phyloP scores from a whole-genome alignment of 2,888 invertebrate genomes.

The Zaprionus obscuricornis region DNA sequence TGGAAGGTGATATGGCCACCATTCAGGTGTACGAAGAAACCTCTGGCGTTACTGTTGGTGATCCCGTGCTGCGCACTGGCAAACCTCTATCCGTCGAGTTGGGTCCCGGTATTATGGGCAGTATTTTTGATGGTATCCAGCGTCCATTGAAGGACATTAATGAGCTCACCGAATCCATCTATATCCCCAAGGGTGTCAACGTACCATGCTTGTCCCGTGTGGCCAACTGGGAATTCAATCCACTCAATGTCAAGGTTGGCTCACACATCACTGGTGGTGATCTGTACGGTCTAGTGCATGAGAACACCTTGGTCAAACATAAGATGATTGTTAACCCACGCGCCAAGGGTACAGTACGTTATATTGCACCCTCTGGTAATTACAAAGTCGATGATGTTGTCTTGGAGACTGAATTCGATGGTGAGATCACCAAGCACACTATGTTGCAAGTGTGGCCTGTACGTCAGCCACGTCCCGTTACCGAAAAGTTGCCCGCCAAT shows the following conservation, averaged over 20 bases:
- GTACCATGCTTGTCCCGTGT: slow-evolving; percentile 94
- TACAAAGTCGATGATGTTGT: slow-evolving; percentile 98
- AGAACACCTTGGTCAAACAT: slow-evolving; percentile 99
- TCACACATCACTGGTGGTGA: slow-evolving; percentile 99
- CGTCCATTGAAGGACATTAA: slow-evolving; percentile 98
- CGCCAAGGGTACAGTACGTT: slow-evolving; percentile 98
- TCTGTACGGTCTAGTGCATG: slow-evolving; percentile 97
- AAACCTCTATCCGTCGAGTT: slow-evolving; percentile 99
- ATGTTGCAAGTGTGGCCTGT: slow-evolving; percentile 99
- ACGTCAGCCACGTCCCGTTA: slow-evolving; percentile 97
- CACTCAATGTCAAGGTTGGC: slow-evolving; percentile 93
- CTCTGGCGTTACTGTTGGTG: slow-evolving; percentile 99
- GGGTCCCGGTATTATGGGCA: slow-evolving; percentile 99
- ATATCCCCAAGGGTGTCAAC: slow-evolving; percentile 99
- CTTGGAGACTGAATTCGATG: slow-evolving; percentile 99
- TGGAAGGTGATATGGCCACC: slow-evolving; percentile 99
- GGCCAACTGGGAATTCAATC: slow-evolving; percentile 95
- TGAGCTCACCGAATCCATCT: slow-evolving; percentile 97
- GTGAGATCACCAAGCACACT: slow-evolving; percentile 93
- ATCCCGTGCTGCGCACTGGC: slow-evolving; percentile 98
- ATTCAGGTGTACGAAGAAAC: slow-evolving; percentile 99
- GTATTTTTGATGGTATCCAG: slow-evolving; percentile 99
- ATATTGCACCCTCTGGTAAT: slow-evolving; percentile 95
- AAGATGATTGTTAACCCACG: slow-evolving; percentile 97
- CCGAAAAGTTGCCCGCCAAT: slow-evolving; percentile 99